phyloP scores from a whole-genome alignment of 1,140 invertebrate species.

The Rhyacophila brunnea region DNA sequence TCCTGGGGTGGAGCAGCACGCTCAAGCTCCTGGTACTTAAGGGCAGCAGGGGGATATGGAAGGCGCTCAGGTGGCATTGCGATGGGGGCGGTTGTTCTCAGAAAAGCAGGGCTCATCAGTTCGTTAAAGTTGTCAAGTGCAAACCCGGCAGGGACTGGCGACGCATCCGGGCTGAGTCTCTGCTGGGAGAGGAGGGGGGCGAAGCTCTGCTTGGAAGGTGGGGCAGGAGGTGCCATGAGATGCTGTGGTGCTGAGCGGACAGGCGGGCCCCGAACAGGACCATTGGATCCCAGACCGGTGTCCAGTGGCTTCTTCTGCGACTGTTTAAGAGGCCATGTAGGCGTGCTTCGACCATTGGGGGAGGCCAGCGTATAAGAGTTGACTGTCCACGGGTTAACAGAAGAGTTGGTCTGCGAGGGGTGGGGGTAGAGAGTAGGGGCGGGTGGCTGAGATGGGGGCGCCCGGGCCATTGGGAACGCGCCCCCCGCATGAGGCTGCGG shows the following conservation, averaged over 20 bases:
- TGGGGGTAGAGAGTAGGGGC: conserved; percentile 28
- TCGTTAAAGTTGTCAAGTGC: conserved; percentile 28
- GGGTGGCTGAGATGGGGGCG: conserved; percentile 18
- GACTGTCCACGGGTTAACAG: conserved; percentile 28
- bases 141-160: conserved; percentile 14
- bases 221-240: too few species aligned
- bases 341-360: conserved; percentile 29
- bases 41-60: conserved; percentile 15
- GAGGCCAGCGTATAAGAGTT: conserved; percentile 29
- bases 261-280: conserved; percentile 12
- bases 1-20: conserved; percentile 28
- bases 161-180: conserved; percentile 27
- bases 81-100: conserved; percentile 23
- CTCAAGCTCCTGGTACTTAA: conserved; percentile 26
- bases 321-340: conserved; percentile 29
- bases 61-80: conserved; percentile 21
- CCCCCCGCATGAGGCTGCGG: conserved; percentile 35
- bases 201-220: conserved; percentile 10
- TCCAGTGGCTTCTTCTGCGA: conserved; percentile 27
- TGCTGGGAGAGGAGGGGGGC: conserved; percentile 24
- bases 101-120: conserved; percentile 19
- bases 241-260: too few species aligned
- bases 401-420: conserved; percentile 9
- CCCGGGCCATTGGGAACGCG: conserved; percentile 18
- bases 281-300: conserved; percentile 1